Percentiles rank a stretch among this genome's conserved stretches.
Evolutionary conservation across 2,797 vertebrate genomes (phyloP).

Genomic region (Crossoptilon crossoptilon): DNA sequence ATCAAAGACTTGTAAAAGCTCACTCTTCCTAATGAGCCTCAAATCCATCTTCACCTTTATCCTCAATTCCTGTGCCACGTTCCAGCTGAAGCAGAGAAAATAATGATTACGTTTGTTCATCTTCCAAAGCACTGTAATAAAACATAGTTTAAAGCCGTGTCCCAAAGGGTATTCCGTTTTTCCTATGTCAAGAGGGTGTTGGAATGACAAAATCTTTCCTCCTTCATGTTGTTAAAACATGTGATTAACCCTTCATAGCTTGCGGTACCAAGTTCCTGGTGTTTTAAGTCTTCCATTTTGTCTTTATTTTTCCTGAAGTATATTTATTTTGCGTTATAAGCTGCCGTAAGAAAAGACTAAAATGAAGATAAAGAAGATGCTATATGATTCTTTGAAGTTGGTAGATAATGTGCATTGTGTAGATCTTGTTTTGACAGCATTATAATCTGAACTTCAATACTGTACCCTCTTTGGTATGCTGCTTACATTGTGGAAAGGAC

Average conservation of each 20-base stretch:
- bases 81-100: neutral
- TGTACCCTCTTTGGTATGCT: neutral
- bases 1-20: neutral
- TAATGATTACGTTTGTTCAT: rapidly evolving
- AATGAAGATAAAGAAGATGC: neutral
- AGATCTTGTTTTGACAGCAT: neutral
- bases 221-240: rapidly evolving
- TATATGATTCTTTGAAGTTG: neutral
- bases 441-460: neutral
- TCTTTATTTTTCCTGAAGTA: neutral
- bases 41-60: neutral
- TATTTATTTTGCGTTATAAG: neutral
- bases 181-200: neutral
- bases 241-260: neutral
- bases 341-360: neutral
- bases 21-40: neutral
- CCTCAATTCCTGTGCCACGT: rapidly evolving
- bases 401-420: neutral
- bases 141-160: neutral
- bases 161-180: neutral
- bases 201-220: neutral
- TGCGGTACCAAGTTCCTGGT: neutral
- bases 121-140: neutral
- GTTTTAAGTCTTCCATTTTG: neutral
- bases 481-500: neutral